A percentile compares a stretch with the other conserved stretches of the same genome.
Evolutionary conservation across 1,140 invertebrate species (phyloP).

Genomic region (Lamellibrachia luymesi): DNA sequence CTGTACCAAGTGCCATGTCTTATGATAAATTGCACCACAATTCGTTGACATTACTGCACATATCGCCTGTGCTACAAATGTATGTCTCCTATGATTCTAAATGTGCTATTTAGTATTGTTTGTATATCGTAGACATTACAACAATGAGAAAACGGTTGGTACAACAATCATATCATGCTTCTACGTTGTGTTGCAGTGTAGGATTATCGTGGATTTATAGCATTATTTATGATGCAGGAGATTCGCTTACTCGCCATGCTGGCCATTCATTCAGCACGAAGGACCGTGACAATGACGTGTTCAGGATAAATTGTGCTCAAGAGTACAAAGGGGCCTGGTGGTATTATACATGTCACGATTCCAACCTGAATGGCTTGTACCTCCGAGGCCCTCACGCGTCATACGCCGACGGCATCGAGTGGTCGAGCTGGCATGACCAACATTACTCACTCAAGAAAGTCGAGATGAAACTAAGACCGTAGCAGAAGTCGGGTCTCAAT

Average conservation of each 20-base stretch:
- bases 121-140: no score
- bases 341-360: conserved; percentile 46
- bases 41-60: no score
- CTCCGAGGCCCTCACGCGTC: not conserved
- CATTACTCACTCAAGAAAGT: not conserved
- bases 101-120: no score
- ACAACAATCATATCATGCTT: not conserved
- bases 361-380: conserved; percentile 46
- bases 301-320: not conserved
- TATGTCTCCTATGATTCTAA: no score
- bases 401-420: not conserved
- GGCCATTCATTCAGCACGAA: not conserved
- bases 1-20: no score
- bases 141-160: no score
- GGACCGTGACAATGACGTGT: conserved; percentile 9
- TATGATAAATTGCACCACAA: no score
- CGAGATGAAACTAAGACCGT: not conserved
- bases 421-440: not conserved
- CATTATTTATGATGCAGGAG: not conserved
- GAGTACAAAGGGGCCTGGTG: conserved; percentile 48
- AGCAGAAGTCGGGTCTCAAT: not conserved
- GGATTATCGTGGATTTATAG: not conserved
- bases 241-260: not conserved
- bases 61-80: no score
- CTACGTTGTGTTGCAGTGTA: not conserved